Base-by-base conservation (phyloP, 2,113 vertebrate genomes). In the Electrona antarctica region DNA sequence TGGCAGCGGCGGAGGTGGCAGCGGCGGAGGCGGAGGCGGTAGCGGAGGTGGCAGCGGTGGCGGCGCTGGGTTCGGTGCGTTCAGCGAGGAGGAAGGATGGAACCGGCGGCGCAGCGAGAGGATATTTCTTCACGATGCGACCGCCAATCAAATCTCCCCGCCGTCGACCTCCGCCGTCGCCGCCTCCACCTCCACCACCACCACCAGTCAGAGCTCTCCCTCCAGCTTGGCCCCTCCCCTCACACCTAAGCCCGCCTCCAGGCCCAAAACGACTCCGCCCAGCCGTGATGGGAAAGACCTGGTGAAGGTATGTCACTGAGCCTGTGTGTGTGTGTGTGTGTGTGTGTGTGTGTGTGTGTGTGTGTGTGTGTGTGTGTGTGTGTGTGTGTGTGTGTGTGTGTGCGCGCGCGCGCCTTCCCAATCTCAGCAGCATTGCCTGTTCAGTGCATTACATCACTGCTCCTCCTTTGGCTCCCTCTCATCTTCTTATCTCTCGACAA, bases 51-150 rank as follows among this genome's bases (percentile, higher is more conserved):
- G 1, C 2, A 21, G 21, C 21, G 21, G 21, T 2, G 21, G 66
- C 10, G n/a, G 64, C 59, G 62, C 70, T 4, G 83, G 84, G 41
- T 50, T 85, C 0, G 85, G 83, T 0, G 88, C 83, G 59, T 87
- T 92, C 87, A 98, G 96, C 0, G 97, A 98, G 0, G 98, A 98
- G 0, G 97, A 98, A 66, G 92, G 94, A 54, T 99, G 97, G 97
- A 95, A 92, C 0, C 92, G 98, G 0, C 89, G 98, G 2, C 93
- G 98, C 78, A 99, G 98, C 0, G 98, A 99, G 78, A 93, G 98
- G 11, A 98, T 99, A 69, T 98, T 99, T 85, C 96, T 99, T 29
- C 96, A 98, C 0, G 98, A 98, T 0, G 95, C 96, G 65, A 89
- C 94, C 4, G 83, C 90, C 60, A 92, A 89, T 0, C 91, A 89